Evolutionary conservation across 2,797 vertebrate species (phyloP).

Genomic region (Danio kyathit): DNA sequence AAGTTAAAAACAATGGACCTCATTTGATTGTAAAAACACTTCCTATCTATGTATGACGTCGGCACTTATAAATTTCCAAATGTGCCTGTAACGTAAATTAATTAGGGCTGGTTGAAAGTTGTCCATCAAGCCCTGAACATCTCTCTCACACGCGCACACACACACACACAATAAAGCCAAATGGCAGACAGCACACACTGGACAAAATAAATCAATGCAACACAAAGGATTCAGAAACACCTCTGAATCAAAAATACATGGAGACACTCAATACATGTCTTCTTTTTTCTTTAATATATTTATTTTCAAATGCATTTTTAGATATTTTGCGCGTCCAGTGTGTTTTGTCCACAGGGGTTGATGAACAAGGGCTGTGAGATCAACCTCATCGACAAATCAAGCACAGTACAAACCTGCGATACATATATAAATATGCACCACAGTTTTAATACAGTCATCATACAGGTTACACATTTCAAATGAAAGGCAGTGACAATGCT

Average conservation of each 20-base stretch:
- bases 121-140: slow-evolving; percentile 39
- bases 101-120: slow-evolving; percentile 10
- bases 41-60: neutral
- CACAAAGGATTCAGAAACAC: slow-evolving; percentile 63
- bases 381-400: slow-evolving; percentile 77
- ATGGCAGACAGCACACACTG: slow-evolving; percentile 60
- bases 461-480: slow-evolving; percentile 77
- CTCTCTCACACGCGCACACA: neutral
- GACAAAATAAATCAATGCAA: slow-evolving; percentile 45
- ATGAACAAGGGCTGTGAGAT: slow-evolving; percentile 78
- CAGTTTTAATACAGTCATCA: slow-evolving; percentile 68
- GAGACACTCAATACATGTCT: slow-evolving; percentile 68
- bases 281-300: slow-evolving; percentile 40
- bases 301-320: slow-evolving; percentile 33
- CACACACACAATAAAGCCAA: slow-evolving; percentile 5
- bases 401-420: slow-evolving; percentile 70
- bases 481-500: slow-evolving; percentile 82
- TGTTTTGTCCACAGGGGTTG: slow-evolving; percentile 62
- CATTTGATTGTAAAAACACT: slow-evolving; percentile 24
- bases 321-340: slow-evolving; percentile 55
- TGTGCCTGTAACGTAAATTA: neutral
- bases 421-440: slow-evolving; percentile 73
- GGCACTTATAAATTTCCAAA: neutral
- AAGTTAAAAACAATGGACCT: slow-evolving; percentile 24
- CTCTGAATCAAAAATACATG: slow-evolving; percentile 65